Evolutionary conservation across 2,888 invertebrate species (phyloP), one percentile per base, ranked within the genome.

Genomic region (Drosophila meridionalis): DNA sequence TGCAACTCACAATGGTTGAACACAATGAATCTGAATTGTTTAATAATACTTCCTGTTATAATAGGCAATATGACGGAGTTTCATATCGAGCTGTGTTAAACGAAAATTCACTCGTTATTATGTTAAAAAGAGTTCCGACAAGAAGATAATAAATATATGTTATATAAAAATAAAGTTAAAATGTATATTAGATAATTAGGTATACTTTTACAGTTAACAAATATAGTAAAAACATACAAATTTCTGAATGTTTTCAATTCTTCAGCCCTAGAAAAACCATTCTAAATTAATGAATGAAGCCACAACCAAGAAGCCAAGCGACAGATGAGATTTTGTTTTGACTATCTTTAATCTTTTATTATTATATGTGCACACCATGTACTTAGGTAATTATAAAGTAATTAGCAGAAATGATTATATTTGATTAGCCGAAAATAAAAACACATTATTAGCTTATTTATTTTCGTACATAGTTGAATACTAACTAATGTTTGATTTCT

Each of bases 401-500:
- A 52, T 52, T 34, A 12, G 52, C 3, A 34, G 20, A 34, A 34
- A 20, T 47, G 11, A 58, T 58, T 38, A 12, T 5, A 11, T n/a
- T 40, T 63, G 11, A 32, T n/a, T 1, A 20, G 20, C 20, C 20
- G 20, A 20, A 20, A 1, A 20, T 20, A 20, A 20, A 20, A 20
- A 20, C 20, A 20, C 20, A 20, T 20, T 20, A 1, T 20, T 20
- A 20, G 20, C 1, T 20, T 20, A 20, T 1, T 20, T 20, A 20
- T 20, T 26, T 32, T 50, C 11, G 9, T 11, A 34, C 34, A 20
- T 11, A 34, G 9, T n/a, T 34, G 42, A 50, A 30, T 36, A 34
- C n/a, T 42, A 42, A 40, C 32, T 59, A 20, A 36, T 26, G 34
- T 36, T 36, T 60, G 32, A 28, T 64, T 26, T 26, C 12, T 65